Conservation (phyloP, 1,140 invertebrate genomes). For the Harlomillsia oculata region DNA sequence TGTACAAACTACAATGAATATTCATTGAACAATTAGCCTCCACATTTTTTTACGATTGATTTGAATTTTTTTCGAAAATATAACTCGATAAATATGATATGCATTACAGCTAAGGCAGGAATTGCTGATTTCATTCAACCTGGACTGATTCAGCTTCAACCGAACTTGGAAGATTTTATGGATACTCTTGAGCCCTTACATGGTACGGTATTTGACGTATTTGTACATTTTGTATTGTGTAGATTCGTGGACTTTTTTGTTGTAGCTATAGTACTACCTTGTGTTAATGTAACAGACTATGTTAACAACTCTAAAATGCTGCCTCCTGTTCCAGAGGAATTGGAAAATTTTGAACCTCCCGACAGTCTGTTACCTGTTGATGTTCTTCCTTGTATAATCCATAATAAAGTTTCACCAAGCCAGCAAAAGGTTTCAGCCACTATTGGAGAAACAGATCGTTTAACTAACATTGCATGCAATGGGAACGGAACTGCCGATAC, state of each 20-base stretch:
- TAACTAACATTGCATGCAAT: too few species aligned
- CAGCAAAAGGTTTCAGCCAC: too few species aligned
- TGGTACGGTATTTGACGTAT: slow-evolving; percentile 45
- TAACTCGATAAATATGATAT: too few species aligned
- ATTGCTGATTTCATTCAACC: slow-evolving; percentile 96
- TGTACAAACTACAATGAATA: too few species aligned
- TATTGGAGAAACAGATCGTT: too few species aligned
- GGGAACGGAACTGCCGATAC: too few species aligned
- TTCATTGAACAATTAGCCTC: too few species aligned
- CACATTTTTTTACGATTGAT: too few species aligned
- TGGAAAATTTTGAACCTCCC: slow-evolving; percentile 26
- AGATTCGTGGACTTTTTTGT: neutral
- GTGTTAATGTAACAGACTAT: slow-evolving; percentile 18
- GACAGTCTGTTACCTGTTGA: slow-evolving; percentile 12
- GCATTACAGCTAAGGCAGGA: slow-evolving; percentile 48
- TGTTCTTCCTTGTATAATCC: slow-evolving; percentile 1
- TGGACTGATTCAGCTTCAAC: slow-evolving; percentile 88
- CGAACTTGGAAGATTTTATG: slow-evolving; percentile 93
- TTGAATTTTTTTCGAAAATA: too few species aligned
- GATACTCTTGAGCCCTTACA: slow-evolving; percentile 65
- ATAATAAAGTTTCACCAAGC: neutral
- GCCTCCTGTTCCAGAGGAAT: slow-evolving; percentile 56
- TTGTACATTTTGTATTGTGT: neutral
- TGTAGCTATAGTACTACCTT: neutral
- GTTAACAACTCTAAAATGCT: slow-evolving; percentile 39